Conservation (phyloP, 2,113 vertebrate species). For the Grammomys surdaster region DNA sequence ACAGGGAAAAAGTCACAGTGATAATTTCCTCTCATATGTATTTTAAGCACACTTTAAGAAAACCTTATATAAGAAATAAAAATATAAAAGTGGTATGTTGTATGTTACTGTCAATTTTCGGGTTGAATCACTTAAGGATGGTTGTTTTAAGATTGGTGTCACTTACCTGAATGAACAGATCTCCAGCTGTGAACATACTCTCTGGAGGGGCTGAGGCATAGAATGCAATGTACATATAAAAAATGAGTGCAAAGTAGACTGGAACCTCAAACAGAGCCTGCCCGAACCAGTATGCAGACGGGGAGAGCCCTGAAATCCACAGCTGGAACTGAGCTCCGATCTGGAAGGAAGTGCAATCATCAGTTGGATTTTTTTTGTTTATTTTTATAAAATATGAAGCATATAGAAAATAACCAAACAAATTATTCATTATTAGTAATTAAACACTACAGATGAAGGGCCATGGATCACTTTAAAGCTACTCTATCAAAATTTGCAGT, state of each 20-base stretch:
- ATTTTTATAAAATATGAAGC: not conserved
- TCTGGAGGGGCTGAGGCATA: accelerated
- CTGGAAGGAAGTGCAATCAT: slow-evolving; percentile 78
- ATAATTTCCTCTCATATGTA: not conserved
- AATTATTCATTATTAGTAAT: not conserved
- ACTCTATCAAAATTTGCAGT: not conserved
- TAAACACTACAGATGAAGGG: not conserved
- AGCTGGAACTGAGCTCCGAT: slow-evolving; percentile 90
- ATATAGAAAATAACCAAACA: not conserved
- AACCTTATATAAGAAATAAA: not conserved
- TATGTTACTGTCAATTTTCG: not conserved
- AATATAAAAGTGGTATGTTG: not conserved
- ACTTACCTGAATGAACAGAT: slow-evolving; percentile 52
- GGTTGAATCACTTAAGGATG: not conserved
- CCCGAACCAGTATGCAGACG: slow-evolving; percentile 95
- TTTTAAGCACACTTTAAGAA: not conserved
- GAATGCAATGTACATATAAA: slow-evolving; percentile 82
- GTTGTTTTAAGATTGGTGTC: not conserved
- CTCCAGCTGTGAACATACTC: not conserved
- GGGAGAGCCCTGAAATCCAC: slow-evolving; percentile 89
- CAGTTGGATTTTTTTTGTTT: not conserved
- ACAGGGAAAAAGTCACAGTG: not conserved
- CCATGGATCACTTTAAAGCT: not conserved
- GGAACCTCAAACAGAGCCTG: slow-evolving; percentile 92
- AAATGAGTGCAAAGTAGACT: slow-evolving; percentile 84